Evolutionary conservation across 2,113 vertebrate genomes (phyloP).

Genomic region (Austrofundulus limnaeus): DNA sequence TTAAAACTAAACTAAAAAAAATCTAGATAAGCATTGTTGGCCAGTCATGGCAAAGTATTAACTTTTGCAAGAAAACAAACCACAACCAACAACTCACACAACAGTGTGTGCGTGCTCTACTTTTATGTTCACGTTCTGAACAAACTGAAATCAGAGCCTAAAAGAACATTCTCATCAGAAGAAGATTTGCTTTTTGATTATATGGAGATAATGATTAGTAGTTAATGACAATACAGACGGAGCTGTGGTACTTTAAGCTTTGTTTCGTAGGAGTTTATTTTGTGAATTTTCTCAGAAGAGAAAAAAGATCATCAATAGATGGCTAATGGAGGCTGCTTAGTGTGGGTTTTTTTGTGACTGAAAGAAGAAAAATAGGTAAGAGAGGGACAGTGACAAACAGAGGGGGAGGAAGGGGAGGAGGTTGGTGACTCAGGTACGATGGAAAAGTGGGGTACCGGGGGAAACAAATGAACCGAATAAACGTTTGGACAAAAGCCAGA

Average conservation of each 20-base stretch:
- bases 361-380: conserved; percentile 4
- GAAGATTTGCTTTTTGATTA: background rate
- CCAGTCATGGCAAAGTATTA: too few relatives aligned
- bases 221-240: conserved; percentile 1
- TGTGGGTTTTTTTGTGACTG: conserved; percentile 16
- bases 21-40: too few relatives aligned
- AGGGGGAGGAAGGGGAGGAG: conserved; percentile 5
- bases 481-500: conserved; percentile 46
- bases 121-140: background rate
- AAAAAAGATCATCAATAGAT: conserved; percentile 9
- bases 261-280: conserved; percentile 4
- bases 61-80: background rate
- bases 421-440: conserved; percentile 40
- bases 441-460: conserved; percentile 33
- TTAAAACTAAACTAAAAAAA: too few relatives aligned
- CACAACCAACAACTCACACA: background rate
- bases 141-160: background rate
- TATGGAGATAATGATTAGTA: conserved; percentile 6
- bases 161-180: background rate
- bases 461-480: conserved; percentile 50
- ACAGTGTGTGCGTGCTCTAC: background rate
- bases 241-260: background rate
- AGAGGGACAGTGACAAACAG: conserved; percentile 6
- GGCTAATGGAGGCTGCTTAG: conserved; percentile 27
- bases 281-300: conserved; percentile 11